Percentiles rank a stretch among this genome's conserved stretches.
Conservation (phyloP, 2,113 vertebrate species). For the Garra rufa region DNA sequence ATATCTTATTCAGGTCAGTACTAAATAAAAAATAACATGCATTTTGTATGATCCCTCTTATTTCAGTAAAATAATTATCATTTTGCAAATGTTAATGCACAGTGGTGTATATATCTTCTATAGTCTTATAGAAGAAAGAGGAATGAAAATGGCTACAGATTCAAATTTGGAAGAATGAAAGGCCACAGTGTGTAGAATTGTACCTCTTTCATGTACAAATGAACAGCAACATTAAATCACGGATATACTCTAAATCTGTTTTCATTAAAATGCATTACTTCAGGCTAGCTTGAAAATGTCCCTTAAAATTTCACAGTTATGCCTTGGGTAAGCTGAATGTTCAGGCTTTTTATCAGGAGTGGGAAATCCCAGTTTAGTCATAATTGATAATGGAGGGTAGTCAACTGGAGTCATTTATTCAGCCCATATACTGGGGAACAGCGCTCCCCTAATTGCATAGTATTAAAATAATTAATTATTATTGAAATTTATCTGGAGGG, state of each 20-base stretch:
- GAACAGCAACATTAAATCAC: background rate
- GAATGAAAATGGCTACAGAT: background rate
- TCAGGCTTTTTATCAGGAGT: conserved; percentile 9
- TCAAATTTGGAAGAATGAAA: background rate
- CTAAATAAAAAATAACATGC: too few relatives aligned
- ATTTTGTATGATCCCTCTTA: too few relatives aligned
- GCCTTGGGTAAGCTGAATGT: background rate
- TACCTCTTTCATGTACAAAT: background rate
- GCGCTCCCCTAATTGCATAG: conserved; percentile 25
- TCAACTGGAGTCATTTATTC: conserved; percentile 27
- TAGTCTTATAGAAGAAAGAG: too few relatives aligned
- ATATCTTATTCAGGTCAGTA: too few relatives aligned
- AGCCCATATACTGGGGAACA: background rate
- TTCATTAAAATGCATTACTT: background rate
- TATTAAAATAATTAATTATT: conserved; percentile 10
- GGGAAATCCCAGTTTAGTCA: background rate
- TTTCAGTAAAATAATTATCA: too few relatives aligned
- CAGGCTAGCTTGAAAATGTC: background rate
- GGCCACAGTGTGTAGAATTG: background rate
- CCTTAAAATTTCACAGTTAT: background rate
- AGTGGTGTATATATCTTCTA: too few relatives aligned
- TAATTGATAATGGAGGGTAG: conserved; percentile 38
- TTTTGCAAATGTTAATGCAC: too few relatives aligned
- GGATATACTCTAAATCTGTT: background rate
- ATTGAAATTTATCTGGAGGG: background rate